Conservation (phyloP, 2,113 vertebrate genomes). For the Seriola quinqueradiata region DNA sequence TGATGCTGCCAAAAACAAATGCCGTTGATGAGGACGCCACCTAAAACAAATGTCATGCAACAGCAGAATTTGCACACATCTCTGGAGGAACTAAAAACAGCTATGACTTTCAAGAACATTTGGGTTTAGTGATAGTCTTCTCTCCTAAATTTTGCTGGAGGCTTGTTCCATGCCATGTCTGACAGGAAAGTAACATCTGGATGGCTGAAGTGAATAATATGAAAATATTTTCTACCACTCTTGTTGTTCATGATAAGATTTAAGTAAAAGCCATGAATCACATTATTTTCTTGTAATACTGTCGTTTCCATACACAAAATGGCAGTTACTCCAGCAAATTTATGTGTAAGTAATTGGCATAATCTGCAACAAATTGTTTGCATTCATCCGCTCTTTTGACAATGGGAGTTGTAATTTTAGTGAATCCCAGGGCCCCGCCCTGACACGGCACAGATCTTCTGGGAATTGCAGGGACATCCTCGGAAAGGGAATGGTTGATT, state of each 20-base stretch:
- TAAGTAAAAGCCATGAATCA: conserved; percentile 28
- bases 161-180: conserved; percentile 6
- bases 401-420: conserved; percentile 62
- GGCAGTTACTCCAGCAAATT: not conserved
- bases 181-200: conserved; percentile 17
- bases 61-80: not conserved
- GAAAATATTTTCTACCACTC: not conserved
- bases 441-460: conserved; percentile 54
- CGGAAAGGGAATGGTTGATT: conserved; percentile 75
- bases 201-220: conserved; percentile 18
- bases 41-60: not conserved
- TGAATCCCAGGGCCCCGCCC: conserved; percentile 68
- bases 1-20: not conserved
- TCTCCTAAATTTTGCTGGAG: conserved; percentile 5
- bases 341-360: conserved; percentile 33
- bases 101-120: conserved; percentile 13
- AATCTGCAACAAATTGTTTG: conserved; percentile 41
- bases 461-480: conserved; percentile 65
- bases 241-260: conserved; percentile 19
- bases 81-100: not conserved
- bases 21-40: not conserved
- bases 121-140: not conserved
- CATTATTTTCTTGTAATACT: conserved; percentile 4
- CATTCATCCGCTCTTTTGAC: conserved; percentile 49
- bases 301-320: conserved; percentile 38